A percentile compares a stretch with the other conserved stretches of the same genome.
Evolutionary conservation across 2,888 invertebrate genomes (phyloP).

Genomic region (Apamea sordens): DNA sequence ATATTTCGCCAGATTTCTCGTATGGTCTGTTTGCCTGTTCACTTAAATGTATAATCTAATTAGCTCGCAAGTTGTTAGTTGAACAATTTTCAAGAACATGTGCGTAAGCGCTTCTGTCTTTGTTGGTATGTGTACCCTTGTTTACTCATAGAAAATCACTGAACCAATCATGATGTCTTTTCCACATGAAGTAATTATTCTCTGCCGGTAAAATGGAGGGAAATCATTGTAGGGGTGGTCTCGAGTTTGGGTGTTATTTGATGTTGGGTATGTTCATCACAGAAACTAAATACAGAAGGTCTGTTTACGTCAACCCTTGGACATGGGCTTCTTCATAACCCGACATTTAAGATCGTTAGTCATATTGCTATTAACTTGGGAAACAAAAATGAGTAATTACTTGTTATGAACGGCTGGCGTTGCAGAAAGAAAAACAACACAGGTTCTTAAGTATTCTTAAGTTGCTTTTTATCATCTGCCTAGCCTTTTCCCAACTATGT

Average conservation of each 20-base stretch:
- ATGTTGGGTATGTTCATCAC: constrained; percentile 29
- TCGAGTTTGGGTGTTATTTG: constrained; percentile 35
- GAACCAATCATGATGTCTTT: constrained; percentile 62
- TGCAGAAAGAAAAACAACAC: background rate
- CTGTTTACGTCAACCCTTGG: background rate
- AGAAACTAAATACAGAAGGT: constrained; percentile 1
- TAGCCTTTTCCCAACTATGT: no score
- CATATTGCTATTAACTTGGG: background rate
- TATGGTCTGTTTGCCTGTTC: constrained; percentile 50
- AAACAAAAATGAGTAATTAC: background rate
- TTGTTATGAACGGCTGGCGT: background rate
- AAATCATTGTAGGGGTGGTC: constrained; percentile 29
- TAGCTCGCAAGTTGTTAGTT: constrained; percentile 53
- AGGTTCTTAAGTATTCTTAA: background rate
- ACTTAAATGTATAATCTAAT: constrained; percentile 59
- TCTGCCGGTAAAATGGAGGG: constrained; percentile 33
- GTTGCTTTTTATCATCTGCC: background rate
- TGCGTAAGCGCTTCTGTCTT: constrained; percentile 53
- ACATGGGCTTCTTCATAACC: background rate
- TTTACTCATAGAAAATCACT: constrained; percentile 60
- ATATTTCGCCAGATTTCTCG: constrained; percentile 29
- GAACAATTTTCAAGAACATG: constrained; percentile 59
- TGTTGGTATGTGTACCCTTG: constrained; percentile 52
- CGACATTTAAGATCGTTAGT: background rate
- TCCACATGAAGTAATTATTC: constrained; percentile 59